phyloP scores from a whole-genome alignment of 2,797 vertebrate species.

The Choloepus didactylus region DNA sequence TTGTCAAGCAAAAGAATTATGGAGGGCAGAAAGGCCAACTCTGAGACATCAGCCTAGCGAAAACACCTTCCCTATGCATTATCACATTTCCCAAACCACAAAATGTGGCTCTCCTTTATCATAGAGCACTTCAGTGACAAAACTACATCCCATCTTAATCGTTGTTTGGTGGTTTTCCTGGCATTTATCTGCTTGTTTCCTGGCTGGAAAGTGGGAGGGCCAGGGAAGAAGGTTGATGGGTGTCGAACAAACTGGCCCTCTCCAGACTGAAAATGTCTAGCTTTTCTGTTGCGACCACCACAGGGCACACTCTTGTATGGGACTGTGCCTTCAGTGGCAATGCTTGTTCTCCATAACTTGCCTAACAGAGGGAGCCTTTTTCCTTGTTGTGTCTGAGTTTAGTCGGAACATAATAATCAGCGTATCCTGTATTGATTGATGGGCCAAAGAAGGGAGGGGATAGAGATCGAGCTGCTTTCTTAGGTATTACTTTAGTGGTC shows the following conservation, averaged over 20 bases:
- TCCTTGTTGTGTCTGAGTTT: constrained; percentile 41
- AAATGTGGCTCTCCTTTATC: constrained; percentile 6
- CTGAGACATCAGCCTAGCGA: background rate
- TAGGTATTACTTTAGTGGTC: constrained; percentile 22
- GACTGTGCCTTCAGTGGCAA: background rate
- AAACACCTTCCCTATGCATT: background rate
- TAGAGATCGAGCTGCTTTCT: constrained; percentile 8
- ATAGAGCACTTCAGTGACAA: background rate
- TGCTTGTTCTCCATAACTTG: background rate
- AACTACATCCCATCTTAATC: background rate
- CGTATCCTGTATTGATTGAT: constrained; percentile 44
- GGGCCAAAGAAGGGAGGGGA: background rate
- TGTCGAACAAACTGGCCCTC: background rate
- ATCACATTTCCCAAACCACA: background rate
- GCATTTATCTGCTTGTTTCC: constrained; percentile 28
- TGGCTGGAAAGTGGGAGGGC: background rate
- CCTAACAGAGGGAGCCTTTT: constrained; percentile 11
- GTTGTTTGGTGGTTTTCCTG: background rate
- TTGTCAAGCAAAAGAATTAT: constrained; percentile 2
- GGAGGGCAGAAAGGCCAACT: constrained; percentile 26
- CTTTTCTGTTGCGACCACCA: background rate
- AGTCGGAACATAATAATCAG: background rate
- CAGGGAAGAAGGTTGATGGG: background rate
- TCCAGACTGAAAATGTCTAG: background rate
- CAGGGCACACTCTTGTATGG: constrained; percentile 9